phyloP scores from a whole-genome alignment of 2,113 vertebrate species.

The Macrotis lagotis region DNA sequence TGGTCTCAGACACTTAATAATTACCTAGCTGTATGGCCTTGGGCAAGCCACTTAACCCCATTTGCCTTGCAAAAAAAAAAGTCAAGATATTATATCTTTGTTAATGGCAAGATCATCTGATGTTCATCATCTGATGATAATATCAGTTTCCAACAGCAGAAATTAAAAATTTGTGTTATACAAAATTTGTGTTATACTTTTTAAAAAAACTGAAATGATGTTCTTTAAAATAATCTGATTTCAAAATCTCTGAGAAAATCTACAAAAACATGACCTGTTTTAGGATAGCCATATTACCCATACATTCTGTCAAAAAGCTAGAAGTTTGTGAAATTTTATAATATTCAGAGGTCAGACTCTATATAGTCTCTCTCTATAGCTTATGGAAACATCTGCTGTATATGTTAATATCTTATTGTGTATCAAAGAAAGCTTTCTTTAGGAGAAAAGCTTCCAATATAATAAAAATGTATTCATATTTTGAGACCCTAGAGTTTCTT shows the following conservation, averaged over 20 bases:
- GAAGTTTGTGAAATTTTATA: not conserved
- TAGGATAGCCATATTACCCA: not conserved
- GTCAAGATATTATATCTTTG: not conserved
- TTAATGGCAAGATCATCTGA: not conserved
- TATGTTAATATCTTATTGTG: not conserved
- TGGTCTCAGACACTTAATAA: too few relatives aligned
- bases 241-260: not conserved
- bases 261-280: not conserved
- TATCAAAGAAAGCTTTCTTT: not conserved
- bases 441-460: not conserved
- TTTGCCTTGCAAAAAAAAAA: too few relatives aligned
- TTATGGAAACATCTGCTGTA: not conserved
- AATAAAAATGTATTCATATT: not conserved
- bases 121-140: not conserved
- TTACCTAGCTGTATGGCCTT: too few relatives aligned
- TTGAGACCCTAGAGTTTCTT: not conserved
- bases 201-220: not conserved
- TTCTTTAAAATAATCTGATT: conserved; percentile 32
- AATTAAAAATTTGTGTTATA: conserved; percentile 20
- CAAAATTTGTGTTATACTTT: not conserved
- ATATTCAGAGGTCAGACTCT: not conserved
- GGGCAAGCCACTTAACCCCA: too few relatives aligned
- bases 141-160: not conserved
- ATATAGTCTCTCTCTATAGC: not conserved
- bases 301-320: not conserved